Evolutionary conservation across 2,113 vertebrate genomes (phyloP).

Genomic region (Phycodurus eques): DNA sequence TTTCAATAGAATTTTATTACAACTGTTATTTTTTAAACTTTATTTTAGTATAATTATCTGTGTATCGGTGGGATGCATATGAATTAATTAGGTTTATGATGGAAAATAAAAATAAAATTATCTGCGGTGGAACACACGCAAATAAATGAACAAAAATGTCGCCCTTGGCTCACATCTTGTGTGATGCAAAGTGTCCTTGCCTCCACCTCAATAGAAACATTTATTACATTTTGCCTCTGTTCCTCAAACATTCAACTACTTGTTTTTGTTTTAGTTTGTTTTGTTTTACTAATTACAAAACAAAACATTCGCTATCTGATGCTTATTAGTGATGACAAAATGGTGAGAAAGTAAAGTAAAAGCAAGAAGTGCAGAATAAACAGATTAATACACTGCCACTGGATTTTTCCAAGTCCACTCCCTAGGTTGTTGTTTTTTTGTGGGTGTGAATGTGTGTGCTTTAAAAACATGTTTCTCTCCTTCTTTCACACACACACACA

Average conservation of each 20-base stretch:
- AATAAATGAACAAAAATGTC: no score
- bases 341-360: conserved; percentile 57
- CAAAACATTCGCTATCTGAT: conserved; percentile 50
- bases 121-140: no score
- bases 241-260: conserved; percentile 7
- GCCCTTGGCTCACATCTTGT: no score
- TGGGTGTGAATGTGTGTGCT: conserved; percentile 59
- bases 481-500: conserved; percentile 27
- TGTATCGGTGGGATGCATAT: no score
- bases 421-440: conserved; percentile 57
- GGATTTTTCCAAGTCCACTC: conserved; percentile 65
- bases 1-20: no score
- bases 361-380: conserved; percentile 50
- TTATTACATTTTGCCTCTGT: conserved; percentile 10
- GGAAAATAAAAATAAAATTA: no score
- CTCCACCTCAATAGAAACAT: conserved; percentile 27
- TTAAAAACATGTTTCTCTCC: conserved; percentile 67
- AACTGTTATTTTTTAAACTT: no score
- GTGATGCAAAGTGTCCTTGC: conserved; percentile 37
- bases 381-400: conserved; percentile 43
- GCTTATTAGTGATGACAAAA: conserved; percentile 46
- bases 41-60: no score
- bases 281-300: conserved; percentile 16
- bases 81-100: no score
- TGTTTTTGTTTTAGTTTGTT: background rate